These are phyloP conservation scores for Rutpela maculata DNA, from an alignment of 2,888 invertebrate species.

Conservation along the genomic window DNA sequence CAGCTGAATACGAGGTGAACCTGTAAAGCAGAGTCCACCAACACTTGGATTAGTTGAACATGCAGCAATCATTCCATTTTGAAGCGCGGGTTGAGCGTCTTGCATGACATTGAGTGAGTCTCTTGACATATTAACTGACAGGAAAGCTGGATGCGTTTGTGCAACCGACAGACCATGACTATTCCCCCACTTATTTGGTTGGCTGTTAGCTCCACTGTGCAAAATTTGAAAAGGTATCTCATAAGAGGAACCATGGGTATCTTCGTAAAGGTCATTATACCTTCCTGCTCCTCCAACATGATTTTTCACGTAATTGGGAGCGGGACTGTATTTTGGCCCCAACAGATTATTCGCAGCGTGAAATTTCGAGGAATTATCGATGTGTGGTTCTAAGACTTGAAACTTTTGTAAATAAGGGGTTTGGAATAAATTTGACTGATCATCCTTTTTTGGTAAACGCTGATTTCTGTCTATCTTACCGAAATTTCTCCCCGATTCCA, in stretches of 20 bases:
- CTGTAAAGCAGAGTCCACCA: constrained; percentile 80
- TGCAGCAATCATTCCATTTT: constrained; percentile 79
- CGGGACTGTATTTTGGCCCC: no score
- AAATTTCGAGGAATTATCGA: no score
- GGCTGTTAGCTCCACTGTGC: constrained; percentile 70
- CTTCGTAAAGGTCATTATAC: constrained; percentile 76
- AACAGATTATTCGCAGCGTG: no score
- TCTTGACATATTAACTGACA: constrained; percentile 70
- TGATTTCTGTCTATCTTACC: no score
- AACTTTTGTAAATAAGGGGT: no score
- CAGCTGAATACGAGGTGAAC: constrained; percentile 96
- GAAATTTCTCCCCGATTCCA: no score
- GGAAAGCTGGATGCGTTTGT: constrained; percentile 77
- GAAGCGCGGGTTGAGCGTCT: constrained; percentile 75
- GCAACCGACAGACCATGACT: constrained; percentile 68
- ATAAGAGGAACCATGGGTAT: constrained; percentile 77
- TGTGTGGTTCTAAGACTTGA: no score
- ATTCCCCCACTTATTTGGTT: constrained; percentile 70
- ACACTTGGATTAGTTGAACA: constrained; percentile 75
- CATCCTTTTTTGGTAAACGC: no score
- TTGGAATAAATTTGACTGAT: no score
- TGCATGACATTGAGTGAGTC: constrained; percentile 68
- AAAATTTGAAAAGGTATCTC: constrained; percentile 86
- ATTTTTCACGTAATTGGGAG: background rate
- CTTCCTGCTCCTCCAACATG: constrained; percentile 70